Evolutionary conservation across 2,888 invertebrate genomes (phyloP), one percentile per base, ranked within the genome.

Genomic region (Cosmopolites sordidus): DNA sequence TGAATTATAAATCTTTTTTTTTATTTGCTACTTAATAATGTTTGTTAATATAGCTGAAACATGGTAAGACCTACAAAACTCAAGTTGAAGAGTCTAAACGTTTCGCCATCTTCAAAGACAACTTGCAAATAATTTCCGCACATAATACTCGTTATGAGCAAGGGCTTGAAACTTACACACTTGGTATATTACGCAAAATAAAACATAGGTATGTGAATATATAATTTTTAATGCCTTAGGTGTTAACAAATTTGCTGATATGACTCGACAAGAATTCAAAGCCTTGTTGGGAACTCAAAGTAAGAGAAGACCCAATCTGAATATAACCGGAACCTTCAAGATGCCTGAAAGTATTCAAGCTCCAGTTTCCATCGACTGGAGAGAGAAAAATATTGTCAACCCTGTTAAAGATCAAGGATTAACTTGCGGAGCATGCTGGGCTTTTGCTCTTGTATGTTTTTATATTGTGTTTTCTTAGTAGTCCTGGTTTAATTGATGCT

Each of bases 361-460:
- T n/a, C n/a, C n/a, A n/a, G n/a, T n/a, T n/a, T n/a, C n/a, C n/a
- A n/a, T n/a, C n/a, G n/a, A n/a, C n/a, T n/a, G n/a, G n/a, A n/a
- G n/a, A n/a, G n/a, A n/a, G n/a, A n/a, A 54, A 37, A 14, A 62
- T 62, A 1, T 45, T 27, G 16, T 58, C n/a, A n/a, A n/a, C n/a
- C n/a, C n/a, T n/a, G n/a, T 65, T 12, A 61, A 60, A 43, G 41
- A 62, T 42, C 62, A 64, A 62, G 61, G 52, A 29, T 2, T n/a
- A n/a, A n/a, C 39, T 1, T 65, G 65, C 47, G 62, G 61, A 16
- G 56, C 60, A 16, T 62, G 61, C 55, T 65, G 63, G 62, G 43
- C 57, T 30, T 65, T 62, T 39, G 54, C 59, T 47, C 37, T 59
- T 12, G 63, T 63, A 56, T n/a, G 30, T 9, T 9, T 9, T 38